Evolutionary conservation across 2,888 invertebrate species (phyloP).

Genomic region (Abrostola tripartita): DNA sequence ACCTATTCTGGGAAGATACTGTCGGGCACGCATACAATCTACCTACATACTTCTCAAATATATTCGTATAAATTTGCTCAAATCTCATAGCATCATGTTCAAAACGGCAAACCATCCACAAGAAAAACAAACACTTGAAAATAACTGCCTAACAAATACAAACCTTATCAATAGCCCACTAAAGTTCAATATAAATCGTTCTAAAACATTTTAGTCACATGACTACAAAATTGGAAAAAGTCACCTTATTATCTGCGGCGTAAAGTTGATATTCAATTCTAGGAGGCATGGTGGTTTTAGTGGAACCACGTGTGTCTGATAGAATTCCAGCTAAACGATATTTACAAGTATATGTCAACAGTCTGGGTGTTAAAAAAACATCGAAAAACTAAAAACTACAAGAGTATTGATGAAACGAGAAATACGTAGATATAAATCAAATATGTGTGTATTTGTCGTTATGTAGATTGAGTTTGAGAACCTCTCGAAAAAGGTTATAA

Average conservation of each 20-base stretch:
- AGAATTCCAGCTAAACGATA: conserved; percentile 23
- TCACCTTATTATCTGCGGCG: neutral
- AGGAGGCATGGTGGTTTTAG: conserved; percentile 16
- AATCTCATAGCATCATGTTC: neutral
- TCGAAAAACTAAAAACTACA: neutral
- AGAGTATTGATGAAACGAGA: neutral
- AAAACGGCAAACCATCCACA: neutral
- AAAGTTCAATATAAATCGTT: neutral
- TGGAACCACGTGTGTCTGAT: conserved; percentile 24
- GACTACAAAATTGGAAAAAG: neutral
- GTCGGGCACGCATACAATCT: no score
- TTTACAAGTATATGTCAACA: conserved; percentile 33
- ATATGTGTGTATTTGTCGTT: neutral
- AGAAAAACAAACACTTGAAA: neutral
- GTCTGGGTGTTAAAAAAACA: conserved; percentile 15
- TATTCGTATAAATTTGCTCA: no score
- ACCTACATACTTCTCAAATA: no score
- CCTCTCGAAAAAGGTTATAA: no score
- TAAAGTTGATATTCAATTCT: conserved; percentile 22
- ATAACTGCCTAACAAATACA: neutral
- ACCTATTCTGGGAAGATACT: no score
- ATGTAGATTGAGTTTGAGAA: no score
- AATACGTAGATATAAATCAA: neutral
- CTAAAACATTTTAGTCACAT: neutral
- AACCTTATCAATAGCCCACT: neutral